Evolutionary conservation across 1,140 invertebrate genomes (phyloP), one percentile per base, ranked within the genome.

Genomic region (Drosophila nannoptera): DNA sequence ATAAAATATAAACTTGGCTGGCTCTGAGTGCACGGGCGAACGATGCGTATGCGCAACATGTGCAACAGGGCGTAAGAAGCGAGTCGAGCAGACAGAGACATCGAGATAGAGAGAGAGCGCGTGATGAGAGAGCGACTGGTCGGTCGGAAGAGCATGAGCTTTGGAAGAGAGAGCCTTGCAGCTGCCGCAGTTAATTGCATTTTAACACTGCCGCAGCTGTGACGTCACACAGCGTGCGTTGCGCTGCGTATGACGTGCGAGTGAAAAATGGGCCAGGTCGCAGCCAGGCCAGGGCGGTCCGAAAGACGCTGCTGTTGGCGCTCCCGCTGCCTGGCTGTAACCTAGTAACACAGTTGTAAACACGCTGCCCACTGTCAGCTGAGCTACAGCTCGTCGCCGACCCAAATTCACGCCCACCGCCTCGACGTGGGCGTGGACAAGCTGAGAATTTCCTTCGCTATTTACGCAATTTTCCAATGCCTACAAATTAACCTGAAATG

Each of bases 21-120:
- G 55, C 42, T 77, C 60, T 61, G 60, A 53, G 33, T 40, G 75
- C 62, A 64, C 66, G 33, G 52, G 29, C 35, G 8, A 54, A 58
- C 60, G 60, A 31, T 49, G 71, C 71, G 76, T 40, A 78, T 78
- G 76, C 66, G 64, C 66, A 58, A 73, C 56, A 33, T 76, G 66
- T 77, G 81, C 80, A 83, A 84, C 80, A 84, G 73, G 80, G 76
- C 80, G 65, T 65, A 71, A 62, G 73, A 46, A 45, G 2, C 35
- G 4, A 22, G 35, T 16, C 2, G 12, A 5, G 6, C 7, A 22
- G 40, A 11, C 3, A 52, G 38, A 60, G 73, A 80, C 69, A 84
- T 76, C 33, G 53, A 14, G n/a, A 8, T 43, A 59, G 22, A 70
- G 33, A 63, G 32, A 46, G 33, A 45, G 35, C 66, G 71, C 22